These are phyloP conservation scores for Chrysogorgia sp. DNA, from an alignment of 92 coral and sea anemone species.

Conservation along the genomic window DNA sequence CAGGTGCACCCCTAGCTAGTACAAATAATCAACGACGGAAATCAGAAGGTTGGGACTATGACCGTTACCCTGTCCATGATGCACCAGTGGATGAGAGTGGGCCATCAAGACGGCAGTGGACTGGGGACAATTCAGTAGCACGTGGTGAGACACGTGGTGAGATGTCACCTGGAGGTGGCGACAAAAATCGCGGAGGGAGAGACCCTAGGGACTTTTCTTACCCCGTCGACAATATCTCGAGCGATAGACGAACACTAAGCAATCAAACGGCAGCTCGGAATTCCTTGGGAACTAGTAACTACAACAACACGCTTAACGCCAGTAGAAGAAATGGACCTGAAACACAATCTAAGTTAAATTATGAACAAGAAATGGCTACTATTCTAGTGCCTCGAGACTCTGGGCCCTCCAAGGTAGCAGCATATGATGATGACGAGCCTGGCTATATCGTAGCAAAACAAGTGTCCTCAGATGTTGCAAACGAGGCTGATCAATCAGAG, in stretches of 20 bases:
- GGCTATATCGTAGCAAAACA: constrained; percentile 37
- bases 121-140: neutral
- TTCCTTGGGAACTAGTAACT: neutral
- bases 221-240: neutral
- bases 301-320: neutral
- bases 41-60: neutral
- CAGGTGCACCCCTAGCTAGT: too few species aligned
- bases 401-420: neutral
- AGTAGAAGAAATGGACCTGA: neutral
- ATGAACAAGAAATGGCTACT: constrained; percentile 2
- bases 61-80: neutral
- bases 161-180: neutral
- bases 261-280: constrained; percentile 5
- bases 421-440: neutral
- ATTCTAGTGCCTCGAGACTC: neutral
- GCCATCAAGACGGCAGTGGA: neutral
- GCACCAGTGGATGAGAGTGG: neutral
- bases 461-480: neutral
- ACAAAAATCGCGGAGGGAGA: neutral
- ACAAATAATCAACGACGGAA: too few species aligned
- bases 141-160: constrained; percentile 15
- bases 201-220: neutral
- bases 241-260: neutral
- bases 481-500: neutral
- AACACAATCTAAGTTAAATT: neutral